A percentile compares a stretch with the other conserved stretches of the same genome.
phyloP scores from a whole-genome alignment of 2,888 invertebrate species.

The Ochlodes sylvanus region DNA sequence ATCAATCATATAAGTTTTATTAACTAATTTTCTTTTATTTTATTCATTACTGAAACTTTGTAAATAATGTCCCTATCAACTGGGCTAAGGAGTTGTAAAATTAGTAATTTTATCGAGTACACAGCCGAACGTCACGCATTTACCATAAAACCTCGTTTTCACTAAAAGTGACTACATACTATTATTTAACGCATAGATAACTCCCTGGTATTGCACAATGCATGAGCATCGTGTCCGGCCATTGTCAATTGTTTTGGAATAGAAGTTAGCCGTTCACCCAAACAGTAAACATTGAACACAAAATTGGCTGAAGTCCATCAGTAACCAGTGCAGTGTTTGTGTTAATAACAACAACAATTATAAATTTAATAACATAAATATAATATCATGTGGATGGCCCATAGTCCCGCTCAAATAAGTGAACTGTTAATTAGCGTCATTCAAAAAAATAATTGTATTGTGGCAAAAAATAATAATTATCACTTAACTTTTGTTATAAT shows the following conservation, averaged over 20 bases:
- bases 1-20: too few relatives aligned
- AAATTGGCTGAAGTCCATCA: constrained; percentile 1
- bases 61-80: neutral
- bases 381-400: too few relatives aligned
- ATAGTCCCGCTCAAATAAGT: too few relatives aligned
- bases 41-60: too few relatives aligned
- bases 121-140: constrained; percentile 39
- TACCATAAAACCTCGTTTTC: constrained; percentile 40
- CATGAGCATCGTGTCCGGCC: constrained; percentile 52
- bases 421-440: too few relatives aligned
- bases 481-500: too few relatives aligned
- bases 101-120: neutral
- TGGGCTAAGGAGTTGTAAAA: neutral
- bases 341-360: neutral
- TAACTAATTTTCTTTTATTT: too few relatives aligned
- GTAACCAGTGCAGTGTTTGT: constrained; percentile 17
- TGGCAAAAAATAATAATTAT: too few relatives aligned
- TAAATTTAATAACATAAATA: too few relatives aligned
- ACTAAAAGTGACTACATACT: constrained; percentile 31
- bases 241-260: constrained; percentile 55
- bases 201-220: constrained; percentile 27
- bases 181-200: constrained; percentile 39
- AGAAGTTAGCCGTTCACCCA: neutral
- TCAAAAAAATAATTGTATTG: too few relatives aligned
- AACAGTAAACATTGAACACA: constrained; percentile 17